Evolutionary conservation across 92 coral and sea anemone genomes (phyloP).

Genomic region (Zoanthus gigantus): DNA sequence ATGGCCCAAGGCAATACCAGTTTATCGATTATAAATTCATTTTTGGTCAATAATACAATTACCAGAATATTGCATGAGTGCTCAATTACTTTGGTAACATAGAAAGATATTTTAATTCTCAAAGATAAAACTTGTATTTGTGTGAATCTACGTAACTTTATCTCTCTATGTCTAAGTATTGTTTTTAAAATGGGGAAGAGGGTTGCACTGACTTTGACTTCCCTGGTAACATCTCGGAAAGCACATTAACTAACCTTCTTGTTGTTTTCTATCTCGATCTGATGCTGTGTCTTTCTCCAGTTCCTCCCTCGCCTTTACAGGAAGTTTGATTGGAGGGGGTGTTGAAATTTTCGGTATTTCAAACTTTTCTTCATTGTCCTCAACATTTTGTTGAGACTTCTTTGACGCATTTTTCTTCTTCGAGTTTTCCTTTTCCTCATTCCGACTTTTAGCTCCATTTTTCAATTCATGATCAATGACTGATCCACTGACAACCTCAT

Average conservation of each 20-base stretch:
- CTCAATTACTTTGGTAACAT: no score
- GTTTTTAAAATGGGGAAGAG: neutral
- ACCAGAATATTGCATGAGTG: no score
- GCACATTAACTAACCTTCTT: slow-evolving; percentile 35
- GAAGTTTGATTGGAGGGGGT: slow-evolving; percentile 74
- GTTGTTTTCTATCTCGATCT: slow-evolving; percentile 80
- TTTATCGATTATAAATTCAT: no score
- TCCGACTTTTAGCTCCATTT: neutral
- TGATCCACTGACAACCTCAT: no score
- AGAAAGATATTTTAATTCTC: no score
- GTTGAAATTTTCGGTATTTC: slow-evolving; percentile 67
- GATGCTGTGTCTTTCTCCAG: slow-evolving; percentile 76
- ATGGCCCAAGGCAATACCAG: no score
- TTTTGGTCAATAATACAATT: no score
- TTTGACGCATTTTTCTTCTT: slow-evolving; percentile 62
- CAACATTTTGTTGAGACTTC: slow-evolving; percentile 58
- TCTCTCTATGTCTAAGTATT: neutral
- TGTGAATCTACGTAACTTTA: no score
- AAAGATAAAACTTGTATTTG: no score
- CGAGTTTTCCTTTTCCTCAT: slow-evolving; percentile 29
- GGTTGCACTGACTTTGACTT: no score
- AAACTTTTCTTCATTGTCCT: slow-evolving; percentile 69
- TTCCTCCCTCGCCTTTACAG: slow-evolving; percentile 39
- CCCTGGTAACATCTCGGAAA: neutral
- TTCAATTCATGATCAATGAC: neutral